Conservation (phyloP, 2,888 invertebrate species). For the Ecliptopera silaceata region DNA sequence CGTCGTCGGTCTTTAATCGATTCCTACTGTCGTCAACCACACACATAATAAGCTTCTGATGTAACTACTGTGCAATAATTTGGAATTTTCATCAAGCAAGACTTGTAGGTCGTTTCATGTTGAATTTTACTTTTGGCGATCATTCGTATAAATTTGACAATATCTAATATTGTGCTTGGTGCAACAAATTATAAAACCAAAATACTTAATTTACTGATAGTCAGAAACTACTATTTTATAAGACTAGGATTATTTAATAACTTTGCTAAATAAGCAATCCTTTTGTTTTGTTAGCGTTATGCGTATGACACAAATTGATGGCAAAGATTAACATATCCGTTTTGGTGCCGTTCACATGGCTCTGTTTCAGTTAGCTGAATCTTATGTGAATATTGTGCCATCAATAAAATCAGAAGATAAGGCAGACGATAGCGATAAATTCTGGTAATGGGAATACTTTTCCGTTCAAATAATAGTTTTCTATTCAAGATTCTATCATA, state of each 20-base stretch:
- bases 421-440: neutral
- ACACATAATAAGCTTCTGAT: neutral
- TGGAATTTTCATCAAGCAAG: too few relatives aligned
- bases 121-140: too few relatives aligned
- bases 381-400: neutral
- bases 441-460: neutral
- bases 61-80: too few relatives aligned
- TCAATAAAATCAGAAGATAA: neutral
- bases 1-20: too few relatives aligned
- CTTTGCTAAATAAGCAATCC: neutral
- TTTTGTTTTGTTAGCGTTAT: neutral
- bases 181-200: too few relatives aligned
- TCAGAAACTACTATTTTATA: too few relatives aligned
- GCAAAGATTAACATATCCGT: neutral
- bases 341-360: neutral
- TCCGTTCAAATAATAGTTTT: neutral
- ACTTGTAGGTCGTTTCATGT: too few relatives aligned
- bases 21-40: constrained; percentile 10
- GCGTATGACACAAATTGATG: neutral
- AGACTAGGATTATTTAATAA: too few relatives aligned
- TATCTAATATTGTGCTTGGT: too few relatives aligned
- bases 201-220: too few relatives aligned
- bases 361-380: neutral
- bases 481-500: too few relatives aligned
- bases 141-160: too few relatives aligned